phyloP scores from a whole-genome alignment of 2,888 invertebrate genomes.

The Scaptomyza tumidula region DNA sequence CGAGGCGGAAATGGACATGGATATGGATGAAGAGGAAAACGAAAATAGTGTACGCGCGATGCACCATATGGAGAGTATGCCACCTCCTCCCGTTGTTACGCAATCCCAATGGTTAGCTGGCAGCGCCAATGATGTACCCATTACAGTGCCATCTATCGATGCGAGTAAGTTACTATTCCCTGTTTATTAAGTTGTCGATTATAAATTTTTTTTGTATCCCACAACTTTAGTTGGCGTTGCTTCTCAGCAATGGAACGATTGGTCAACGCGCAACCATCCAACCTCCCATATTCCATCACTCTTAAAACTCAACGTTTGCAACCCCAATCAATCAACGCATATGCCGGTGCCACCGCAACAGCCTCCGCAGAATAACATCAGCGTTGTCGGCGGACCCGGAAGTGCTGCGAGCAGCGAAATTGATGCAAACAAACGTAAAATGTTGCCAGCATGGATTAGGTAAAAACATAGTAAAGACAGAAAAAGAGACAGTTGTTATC shows the following conservation, averaged over 20 bases:
- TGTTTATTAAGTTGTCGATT: too few species aligned
- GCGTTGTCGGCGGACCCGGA: conserved; percentile 17
- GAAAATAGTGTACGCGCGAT: conserved; percentile 35
- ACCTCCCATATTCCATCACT: conserved; percentile 81
- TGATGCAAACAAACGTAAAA: conserved; percentile 94
- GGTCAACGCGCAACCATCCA: conserved; percentile 52
- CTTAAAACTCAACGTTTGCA: conserved; percentile 76
- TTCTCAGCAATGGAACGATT: conserved; percentile 60
- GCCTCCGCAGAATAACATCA: conserved; percentile 26
- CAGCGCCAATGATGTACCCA: conserved; percentile 15
- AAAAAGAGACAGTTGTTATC: background rate
- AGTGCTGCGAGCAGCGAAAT: conserved; percentile 80
- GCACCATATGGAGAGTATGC: conserved; percentile 26
- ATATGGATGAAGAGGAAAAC: conserved; percentile 88
- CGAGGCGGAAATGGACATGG: conserved; percentile 95
- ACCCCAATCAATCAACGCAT: conserved; percentile 72
- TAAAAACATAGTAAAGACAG: conserved; percentile 85
- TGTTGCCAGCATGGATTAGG: conserved; percentile 98
- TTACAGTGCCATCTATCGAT: conserved; percentile 17
- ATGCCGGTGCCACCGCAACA: conserved; percentile 41
- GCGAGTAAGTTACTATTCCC: conserved; percentile 6
- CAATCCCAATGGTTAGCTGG: conserved; percentile 62
- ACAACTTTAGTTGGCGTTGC: conserved; percentile 19
- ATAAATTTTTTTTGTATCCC: background rate
- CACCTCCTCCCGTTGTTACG: conserved; percentile 60